Percentiles rank a stretch among this genome's conserved stretches.
phyloP scores from a whole-genome alignment of 2,113 vertebrate species.

The Lasiurus borealis region DNA sequence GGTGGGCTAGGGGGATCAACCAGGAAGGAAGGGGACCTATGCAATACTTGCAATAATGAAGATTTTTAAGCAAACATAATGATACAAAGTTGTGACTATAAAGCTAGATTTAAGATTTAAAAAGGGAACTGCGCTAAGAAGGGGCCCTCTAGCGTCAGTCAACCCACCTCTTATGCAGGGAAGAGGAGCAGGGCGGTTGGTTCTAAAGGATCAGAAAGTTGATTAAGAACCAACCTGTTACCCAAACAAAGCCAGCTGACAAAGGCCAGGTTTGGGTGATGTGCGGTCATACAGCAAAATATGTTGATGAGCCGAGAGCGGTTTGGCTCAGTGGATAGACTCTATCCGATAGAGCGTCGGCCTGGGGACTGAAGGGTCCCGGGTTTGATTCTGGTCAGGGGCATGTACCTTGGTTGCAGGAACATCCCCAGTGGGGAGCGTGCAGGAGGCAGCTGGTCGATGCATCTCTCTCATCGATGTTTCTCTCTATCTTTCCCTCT shows the following conservation, averaged over 20 bases:
- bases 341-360: no score
- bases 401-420: no score
- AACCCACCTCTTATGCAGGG: not conserved
- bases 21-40: no score
- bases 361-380: no score
- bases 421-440: no score
- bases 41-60: no score
- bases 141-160: not conserved
- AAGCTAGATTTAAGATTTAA: not conserved
- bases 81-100: not conserved
- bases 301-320: not conserved
- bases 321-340: no score
- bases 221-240: not conserved
- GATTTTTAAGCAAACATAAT: not conserved
- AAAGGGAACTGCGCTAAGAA: constrained; percentile 2
- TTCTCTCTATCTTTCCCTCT: no score
- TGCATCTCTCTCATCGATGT: no score
- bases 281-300: not conserved
- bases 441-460: no score
- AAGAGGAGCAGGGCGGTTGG: not conserved
- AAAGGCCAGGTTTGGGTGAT: not conserved
- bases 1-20: no score
- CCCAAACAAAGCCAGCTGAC: not conserved
- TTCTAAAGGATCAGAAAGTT: not conserved
- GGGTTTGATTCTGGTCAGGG: no score